These are phyloP conservation scores for Crotalus tigris DNA, from an alignment of 2,113 vertebrate genomes.

Conservation along the genomic window DNA sequence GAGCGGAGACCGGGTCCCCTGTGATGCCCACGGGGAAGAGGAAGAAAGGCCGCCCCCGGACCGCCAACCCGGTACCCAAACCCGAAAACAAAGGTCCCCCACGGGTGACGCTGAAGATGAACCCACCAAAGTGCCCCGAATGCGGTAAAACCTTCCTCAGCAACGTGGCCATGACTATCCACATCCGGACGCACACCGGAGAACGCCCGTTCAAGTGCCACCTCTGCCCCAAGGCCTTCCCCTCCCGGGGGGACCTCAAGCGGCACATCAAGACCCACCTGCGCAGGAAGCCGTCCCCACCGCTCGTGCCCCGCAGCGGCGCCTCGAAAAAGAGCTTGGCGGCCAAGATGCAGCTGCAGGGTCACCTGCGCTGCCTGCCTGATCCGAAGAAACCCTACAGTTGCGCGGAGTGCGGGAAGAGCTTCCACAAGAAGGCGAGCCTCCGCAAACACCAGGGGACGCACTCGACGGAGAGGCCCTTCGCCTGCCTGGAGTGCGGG, in stretches of 20 bases:
- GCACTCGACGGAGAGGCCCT: constrained; percentile 58
- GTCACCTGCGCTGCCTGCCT: neutral
- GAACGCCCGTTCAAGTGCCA: constrained; percentile 63
- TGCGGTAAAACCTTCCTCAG: constrained; percentile 31
- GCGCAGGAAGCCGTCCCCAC: neutral
- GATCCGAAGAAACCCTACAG: constrained; percentile 33
- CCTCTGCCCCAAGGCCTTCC: constrained; percentile 7
- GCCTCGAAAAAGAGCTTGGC: neutral
- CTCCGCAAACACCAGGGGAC: constrained; percentile 43
- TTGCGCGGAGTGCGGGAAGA: constrained; percentile 57
- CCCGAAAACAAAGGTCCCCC: rapidly evolving
- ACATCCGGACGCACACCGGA: constrained; percentile 63
- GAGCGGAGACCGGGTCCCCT: too few relatives aligned
- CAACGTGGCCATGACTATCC: constrained; percentile 58
- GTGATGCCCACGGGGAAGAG: rapidly evolving
- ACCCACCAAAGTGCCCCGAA: neutral
- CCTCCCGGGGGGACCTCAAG: constrained; percentile 19
- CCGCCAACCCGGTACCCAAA: neutral
- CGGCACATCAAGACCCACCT: constrained; percentile 15
- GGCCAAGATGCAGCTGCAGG: neutral
- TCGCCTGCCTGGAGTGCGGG: constrained; percentile 55
- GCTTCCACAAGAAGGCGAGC: constrained; percentile 53
- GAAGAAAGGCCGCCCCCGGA: neutral
- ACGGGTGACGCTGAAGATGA: neutral
- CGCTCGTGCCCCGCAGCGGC: too few relatives aligned